Base-by-base conservation (phyloP, 2,888 invertebrate species). In the Pollenia griseotomentosa region DNA sequence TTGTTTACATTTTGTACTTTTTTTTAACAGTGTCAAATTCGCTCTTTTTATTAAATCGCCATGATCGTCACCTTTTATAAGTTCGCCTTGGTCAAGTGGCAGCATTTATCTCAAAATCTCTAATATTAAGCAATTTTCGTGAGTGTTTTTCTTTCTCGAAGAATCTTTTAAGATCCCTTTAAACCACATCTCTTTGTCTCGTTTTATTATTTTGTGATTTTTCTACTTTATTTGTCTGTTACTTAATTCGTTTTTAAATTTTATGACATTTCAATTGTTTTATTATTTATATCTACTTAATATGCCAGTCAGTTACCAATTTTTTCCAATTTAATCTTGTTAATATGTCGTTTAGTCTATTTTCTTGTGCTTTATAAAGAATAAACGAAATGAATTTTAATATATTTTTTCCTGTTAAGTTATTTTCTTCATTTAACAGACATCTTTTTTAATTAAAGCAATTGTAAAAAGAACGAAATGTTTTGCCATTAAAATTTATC, bases 401-500 rank as follows among this genome's bases (percentile, higher is more conserved):
- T 65, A 40, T 48, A 71, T 63, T 23, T 59, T 40, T 55, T 59
- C 46, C 51, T 66, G 23, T 11, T 51, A 14, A 63, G n/a, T 55
- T 23, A 63, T n/a, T 61, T 46, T 70, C 51, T 77, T 14, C 7
- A n/a, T 40, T 40, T 57, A 61, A 66, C 12, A 61, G 33, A 53
- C 55, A 42, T 53, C 57, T 40, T 57, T 70, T 51, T 71, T 63
- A 77, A 70, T 77, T 70, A 63, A 70, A 55, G 55, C 46, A 83
- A 42, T 46, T 75, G 46, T 70, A 40, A 14, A 48, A 46, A 65
- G 11, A 9, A 44, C 10, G 44, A 44, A 80, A 71, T 55, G 16
- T 80, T 33, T 63, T 82, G 61, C 61, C 70, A 79, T 78, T 81
- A 84, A 81, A 87, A 87, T 84, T 61, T 82, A 87, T 87, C 78